Conservation (phyloP, 2,888 invertebrate species). For the Tipula lateralis region DNA sequence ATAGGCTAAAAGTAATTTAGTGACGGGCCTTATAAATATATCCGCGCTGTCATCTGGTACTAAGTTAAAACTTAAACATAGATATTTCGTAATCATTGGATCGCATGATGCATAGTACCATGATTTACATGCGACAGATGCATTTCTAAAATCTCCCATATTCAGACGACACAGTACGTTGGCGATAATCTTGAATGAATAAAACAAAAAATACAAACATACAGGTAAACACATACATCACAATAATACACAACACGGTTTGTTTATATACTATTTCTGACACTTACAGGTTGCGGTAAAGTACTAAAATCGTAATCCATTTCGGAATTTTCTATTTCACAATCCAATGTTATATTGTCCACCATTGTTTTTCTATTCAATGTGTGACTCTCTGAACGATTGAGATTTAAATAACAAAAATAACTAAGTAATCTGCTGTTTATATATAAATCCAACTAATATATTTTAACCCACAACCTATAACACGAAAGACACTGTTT, state of each 20-base stretch:
- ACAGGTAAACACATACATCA: neutral
- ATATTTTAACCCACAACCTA: neutral
- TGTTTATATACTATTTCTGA: neutral
- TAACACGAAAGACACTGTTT: no score
- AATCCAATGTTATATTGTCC: neutral
- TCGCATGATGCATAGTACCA: neutral
- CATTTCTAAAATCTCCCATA: neutral
- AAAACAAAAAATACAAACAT: neutral
- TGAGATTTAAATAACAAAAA: neutral
- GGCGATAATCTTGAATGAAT: neutral
- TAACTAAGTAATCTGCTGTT: neutral
- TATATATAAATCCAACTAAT: neutral
- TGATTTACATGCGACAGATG: neutral
- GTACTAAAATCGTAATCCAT: neutral
- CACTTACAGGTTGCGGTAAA: neutral
- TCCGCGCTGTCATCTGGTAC: neutral
- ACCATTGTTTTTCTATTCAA: no score
- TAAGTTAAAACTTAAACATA: neutral
- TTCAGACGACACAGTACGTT: neutral
- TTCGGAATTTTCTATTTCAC: neutral
- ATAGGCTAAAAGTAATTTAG: neutral
- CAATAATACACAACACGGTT: neutral
- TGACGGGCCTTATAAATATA: neutral
- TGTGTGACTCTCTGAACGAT: neutral
- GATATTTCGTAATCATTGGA: neutral